Percentiles rank a stretch among this genome's conserved stretches.
phyloP scores from a whole-genome alignment of 2,797 vertebrate species.

The Hippoglossus hippoglossus region DNA sequence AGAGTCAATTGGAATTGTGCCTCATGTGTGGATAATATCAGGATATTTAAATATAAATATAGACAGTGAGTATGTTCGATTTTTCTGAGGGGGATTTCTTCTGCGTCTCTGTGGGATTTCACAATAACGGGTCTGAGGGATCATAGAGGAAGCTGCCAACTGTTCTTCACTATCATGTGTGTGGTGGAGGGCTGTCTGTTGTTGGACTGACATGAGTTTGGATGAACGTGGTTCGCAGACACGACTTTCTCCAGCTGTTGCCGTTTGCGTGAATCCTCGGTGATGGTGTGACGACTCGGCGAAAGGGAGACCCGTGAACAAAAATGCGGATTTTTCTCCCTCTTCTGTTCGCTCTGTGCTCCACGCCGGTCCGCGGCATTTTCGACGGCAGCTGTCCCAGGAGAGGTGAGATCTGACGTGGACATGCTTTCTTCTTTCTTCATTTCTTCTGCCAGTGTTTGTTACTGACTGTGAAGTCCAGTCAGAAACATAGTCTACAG shows the following conservation, averaged over 20 bases:
- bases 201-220: neutral
- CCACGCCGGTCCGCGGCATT: slow-evolving; percentile 31
- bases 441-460: too few species aligned
- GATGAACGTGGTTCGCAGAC: neutral
- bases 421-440: too few species aligned
- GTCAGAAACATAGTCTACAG: too few species aligned
- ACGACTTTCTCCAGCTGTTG: neutral
- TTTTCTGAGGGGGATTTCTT: slow-evolving; percentile 62
- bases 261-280: fast-evolving
- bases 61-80: too few species aligned
- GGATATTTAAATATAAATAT: too few species aligned
- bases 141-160: slow-evolving; percentile 24
- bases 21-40: too few species aligned
- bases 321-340: slow-evolving; percentile 52
- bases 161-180: neutral
- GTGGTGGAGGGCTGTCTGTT: neutral
- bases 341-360: slow-evolving; percentile 47
- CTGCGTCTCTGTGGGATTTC: slow-evolving; percentile 55
- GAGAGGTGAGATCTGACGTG: slow-evolving; percentile 67
- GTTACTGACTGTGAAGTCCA: too few species aligned
- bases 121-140: slow-evolving; percentile 73
- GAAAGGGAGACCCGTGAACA: neutral
- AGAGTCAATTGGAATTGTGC: too few species aligned
- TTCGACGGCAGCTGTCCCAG: slow-evolving; percentile 67
- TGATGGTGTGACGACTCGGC: slow-evolving; percentile 7